Conservation (phyloP, 2,113 vertebrate species). For the Cathartes aura region DNA sequence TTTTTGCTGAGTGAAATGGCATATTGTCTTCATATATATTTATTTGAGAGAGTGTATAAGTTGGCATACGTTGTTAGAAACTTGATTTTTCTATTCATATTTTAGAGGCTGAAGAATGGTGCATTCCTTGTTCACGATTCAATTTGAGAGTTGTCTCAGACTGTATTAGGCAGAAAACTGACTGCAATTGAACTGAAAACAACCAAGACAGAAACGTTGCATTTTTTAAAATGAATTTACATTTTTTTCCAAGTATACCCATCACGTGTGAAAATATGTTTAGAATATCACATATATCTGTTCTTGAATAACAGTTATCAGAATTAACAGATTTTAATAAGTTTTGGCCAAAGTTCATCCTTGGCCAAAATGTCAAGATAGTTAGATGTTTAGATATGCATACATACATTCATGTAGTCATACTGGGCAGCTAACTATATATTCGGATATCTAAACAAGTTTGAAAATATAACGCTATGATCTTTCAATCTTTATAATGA, state of each 20-base stretch:
- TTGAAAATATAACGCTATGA: background rate
- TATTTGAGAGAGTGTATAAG: background rate
- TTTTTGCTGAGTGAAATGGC: background rate
- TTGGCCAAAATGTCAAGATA: background rate
- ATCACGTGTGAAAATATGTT: background rate
- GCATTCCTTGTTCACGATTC: accelerated
- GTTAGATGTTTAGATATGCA: background rate
- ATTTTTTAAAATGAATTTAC: background rate
- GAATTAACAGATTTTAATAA: background rate
- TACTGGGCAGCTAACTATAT: background rate
- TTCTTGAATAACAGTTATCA: background rate
- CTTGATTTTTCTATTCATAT: background rate
- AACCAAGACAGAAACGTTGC: background rate
- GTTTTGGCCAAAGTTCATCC: background rate
- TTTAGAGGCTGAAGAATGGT: background rate
- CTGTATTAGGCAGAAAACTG: background rate
- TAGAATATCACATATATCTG: background rate
- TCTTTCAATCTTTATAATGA: background rate
- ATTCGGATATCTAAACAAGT: background rate
- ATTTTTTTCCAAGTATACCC: background rate
- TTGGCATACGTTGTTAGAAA: background rate
- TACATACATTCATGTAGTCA: background rate
- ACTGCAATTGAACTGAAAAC: background rate
- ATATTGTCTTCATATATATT: background rate
- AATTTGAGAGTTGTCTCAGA: background rate